phyloP scores from a whole-genome alignment of 2,797 vertebrate genomes.

The Tenualosa ilisha region DNA sequence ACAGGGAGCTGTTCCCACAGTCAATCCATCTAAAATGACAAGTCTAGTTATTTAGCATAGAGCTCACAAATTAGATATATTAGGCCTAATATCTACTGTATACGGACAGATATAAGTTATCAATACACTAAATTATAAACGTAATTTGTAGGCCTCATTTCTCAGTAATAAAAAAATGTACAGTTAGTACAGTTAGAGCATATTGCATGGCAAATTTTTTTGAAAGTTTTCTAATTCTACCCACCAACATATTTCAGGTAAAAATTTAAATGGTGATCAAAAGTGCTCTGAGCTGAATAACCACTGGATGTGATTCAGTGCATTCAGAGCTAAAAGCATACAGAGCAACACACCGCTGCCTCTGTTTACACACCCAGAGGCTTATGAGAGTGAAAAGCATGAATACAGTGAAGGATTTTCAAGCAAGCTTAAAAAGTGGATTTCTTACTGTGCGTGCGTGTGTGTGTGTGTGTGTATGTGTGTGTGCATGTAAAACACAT shows the following conservation, averaged over 20 bases:
- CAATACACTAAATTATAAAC: too few relatives aligned
- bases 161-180: background rate
- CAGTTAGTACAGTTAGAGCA: background rate
- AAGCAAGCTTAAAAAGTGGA: constrained; percentile 9
- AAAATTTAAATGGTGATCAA: background rate
- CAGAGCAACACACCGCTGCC: background rate
- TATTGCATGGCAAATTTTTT: background rate
- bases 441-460: background rate
- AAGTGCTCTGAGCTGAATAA: background rate
- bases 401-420: background rate
- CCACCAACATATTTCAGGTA: background rate
- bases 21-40: constrained; percentile 66
- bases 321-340: background rate
- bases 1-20: constrained; percentile 70
- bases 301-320: background rate
- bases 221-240: background rate
- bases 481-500: background rate
- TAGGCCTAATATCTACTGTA: background rate
- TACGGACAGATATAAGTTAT: too few relatives aligned
- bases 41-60: background rate
- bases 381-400: background rate
- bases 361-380: constrained; percentile 16
- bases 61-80: background rate
- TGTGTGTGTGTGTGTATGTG: background rate
- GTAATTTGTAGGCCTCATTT: background rate